Percentiles rank a stretch among this genome's conserved stretches.
These are phyloP conservation scores for Nesospiza acunhae DNA, from an alignment of 2,113 vertebrate genomes.

Conservation along the genomic window DNA sequence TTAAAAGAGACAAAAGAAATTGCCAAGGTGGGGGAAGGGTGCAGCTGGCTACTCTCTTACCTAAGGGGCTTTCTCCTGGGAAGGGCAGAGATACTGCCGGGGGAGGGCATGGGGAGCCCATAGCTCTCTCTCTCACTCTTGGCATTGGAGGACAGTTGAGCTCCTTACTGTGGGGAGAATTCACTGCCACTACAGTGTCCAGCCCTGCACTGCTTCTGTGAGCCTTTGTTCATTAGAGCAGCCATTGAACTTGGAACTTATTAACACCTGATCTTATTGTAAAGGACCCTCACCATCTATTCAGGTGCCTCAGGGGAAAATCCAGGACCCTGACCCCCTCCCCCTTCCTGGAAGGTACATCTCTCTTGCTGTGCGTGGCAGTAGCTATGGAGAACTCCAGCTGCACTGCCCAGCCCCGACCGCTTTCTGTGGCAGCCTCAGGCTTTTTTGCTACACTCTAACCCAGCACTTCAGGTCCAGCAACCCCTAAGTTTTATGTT, in stretches of 20 bases:
- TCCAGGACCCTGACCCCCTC: not conserved
- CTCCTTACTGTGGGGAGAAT: no score
- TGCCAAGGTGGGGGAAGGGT: not conserved
- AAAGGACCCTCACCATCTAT: not conserved
- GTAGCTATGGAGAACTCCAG: not conserved
- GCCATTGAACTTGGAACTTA: not conserved
- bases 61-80: not conserved
- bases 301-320: not conserved
- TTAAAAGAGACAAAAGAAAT: not conserved
- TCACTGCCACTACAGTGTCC: no score
- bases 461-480: accelerated
- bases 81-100: no score
- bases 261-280: not conserved
- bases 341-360: accelerated
- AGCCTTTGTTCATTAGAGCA: not conserved
- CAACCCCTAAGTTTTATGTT: not conserved
- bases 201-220: not conserved
- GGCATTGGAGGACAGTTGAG: no score
- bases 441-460: not conserved
- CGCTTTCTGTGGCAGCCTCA: accelerated
- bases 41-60: not conserved
- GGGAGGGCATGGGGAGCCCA: no score
- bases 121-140: no score
- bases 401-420: not conserved
- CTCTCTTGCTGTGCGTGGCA: accelerated